Conservation (phyloP, 1,140 invertebrate species). For the Calephelis virginiensis region DNA sequence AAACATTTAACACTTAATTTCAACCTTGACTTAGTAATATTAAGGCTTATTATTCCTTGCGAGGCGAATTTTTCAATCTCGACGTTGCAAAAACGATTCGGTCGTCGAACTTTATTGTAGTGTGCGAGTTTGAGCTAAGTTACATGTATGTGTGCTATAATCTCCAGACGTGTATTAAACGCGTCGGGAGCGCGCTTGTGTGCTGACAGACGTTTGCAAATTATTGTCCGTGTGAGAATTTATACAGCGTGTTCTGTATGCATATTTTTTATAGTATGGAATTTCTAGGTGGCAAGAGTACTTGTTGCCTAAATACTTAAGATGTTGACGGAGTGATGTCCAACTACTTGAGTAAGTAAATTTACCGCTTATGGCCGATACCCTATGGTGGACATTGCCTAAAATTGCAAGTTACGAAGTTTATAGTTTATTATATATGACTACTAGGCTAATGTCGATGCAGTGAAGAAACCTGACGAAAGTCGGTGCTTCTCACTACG, state of each 20-base stretch:
- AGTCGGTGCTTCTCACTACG: no score
- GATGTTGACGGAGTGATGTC: no score
- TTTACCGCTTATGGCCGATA: no score
- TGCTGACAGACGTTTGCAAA: neutral
- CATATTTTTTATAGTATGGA: no score
- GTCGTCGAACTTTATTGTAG: conserved; percentile 2
- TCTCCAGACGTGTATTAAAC: conserved; percentile 1
- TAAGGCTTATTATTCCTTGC: neutral
- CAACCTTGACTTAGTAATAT: neutral
- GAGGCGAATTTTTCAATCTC: neutral
- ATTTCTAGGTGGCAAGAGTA: no score
- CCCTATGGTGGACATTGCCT: no score
- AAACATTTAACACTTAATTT: neutral
- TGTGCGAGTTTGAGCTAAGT: neutral
- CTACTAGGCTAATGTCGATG: no score
- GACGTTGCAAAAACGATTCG: conserved; percentile 10
- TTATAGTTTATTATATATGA: no score
- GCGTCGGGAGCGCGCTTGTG: neutral
- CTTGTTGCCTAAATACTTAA: no score
- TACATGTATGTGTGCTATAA: conserved; percentile 3
- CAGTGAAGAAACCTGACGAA: no score
- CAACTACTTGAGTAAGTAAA: no score
- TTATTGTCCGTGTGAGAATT: neutral
- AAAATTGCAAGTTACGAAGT: no score
- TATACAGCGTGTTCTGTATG: neutral